A percentile compares a stretch with the other conserved stretches of the same genome.
phyloP scores from a whole-genome alignment of 2,888 invertebrate genomes.

The Labia minor region DNA sequence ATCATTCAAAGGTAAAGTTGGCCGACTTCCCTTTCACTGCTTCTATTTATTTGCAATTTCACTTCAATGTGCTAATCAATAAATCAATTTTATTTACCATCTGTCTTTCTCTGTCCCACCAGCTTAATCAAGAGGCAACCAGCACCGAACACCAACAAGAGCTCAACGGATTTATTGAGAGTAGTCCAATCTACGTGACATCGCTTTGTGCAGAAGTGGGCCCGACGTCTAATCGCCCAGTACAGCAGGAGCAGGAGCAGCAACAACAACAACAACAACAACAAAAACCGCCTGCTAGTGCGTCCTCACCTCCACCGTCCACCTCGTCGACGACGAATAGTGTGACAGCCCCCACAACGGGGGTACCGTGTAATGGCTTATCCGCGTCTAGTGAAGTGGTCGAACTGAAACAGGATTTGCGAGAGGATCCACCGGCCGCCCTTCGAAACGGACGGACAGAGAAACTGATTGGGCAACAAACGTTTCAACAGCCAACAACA shows the following conservation, averaged over 20 bases:
- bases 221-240: constrained; percentile 1
- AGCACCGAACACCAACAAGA: constrained; percentile 38
- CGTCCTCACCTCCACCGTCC: constrained; percentile 20
- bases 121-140: constrained; percentile 52
- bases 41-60: too few relatives aligned
- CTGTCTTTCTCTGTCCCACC: constrained; percentile 33
- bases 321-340: constrained; percentile 21
- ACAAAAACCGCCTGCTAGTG: constrained; percentile 21
- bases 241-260: constrained; percentile 23
- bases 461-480: constrained; percentile 52
- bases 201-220: constrained; percentile 40
- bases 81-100: background rate
- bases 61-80: background rate
- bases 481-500: constrained; percentile 25
- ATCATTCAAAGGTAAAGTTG: too few relatives aligned
- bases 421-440: constrained; percentile 23
- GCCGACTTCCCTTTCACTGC: too few relatives aligned
- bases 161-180: constrained; percentile 70
- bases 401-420: constrained; percentile 23
- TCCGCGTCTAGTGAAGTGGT: constrained; percentile 14
- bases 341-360: constrained; percentile 19
- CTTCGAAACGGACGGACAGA: constrained; percentile 57
- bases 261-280: constrained; percentile 22
- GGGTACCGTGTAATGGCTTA: constrained; percentile 15
- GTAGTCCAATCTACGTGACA: constrained; percentile 73